These are phyloP conservation scores for Petromus typicus DNA, from an alignment of 2,113 vertebrate genomes.

Conservation along the genomic window DNA sequence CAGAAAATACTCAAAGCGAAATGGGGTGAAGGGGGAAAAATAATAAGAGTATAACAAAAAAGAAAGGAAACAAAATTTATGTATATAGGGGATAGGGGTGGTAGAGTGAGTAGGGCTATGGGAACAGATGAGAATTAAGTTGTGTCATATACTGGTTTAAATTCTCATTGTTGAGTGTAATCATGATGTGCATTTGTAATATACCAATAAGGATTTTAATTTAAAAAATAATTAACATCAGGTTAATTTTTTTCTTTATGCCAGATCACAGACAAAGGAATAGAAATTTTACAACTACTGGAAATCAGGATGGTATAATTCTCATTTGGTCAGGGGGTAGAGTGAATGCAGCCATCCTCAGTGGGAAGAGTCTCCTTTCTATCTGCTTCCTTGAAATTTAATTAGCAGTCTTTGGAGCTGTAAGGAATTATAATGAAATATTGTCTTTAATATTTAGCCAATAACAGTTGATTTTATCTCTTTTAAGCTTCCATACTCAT, in stretches of 20 bases:
- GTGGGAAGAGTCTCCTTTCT: background rate
- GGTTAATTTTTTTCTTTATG: background rate
- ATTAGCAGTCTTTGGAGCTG: background rate
- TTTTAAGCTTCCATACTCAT: background rate
- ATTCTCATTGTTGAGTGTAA: too few relatives aligned
- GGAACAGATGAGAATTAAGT: too few relatives aligned
- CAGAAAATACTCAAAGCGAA: too few relatives aligned
- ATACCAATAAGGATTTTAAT: too few relatives aligned
- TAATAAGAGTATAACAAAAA: too few relatives aligned
- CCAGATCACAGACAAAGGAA: background rate
- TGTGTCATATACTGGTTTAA: too few relatives aligned
- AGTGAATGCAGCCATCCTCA: background rate
- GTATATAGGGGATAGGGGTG: too few relatives aligned
- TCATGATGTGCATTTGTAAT: too few relatives aligned
- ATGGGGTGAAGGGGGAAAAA: too few relatives aligned
- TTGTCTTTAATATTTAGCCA: background rate
- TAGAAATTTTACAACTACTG: background rate
- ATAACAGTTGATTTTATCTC: background rate
- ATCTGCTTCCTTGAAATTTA: background rate
- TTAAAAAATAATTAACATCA: too few relatives aligned
- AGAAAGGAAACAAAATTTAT: too few relatives aligned
- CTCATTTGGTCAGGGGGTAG: background rate
- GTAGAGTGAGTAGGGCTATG: too few relatives aligned
- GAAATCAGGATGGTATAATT: background rate
- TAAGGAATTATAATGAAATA: background rate